These are phyloP conservation scores for Eilema depressum DNA, from an alignment of 2,888 invertebrate species.

Conservation along the genomic window DNA sequence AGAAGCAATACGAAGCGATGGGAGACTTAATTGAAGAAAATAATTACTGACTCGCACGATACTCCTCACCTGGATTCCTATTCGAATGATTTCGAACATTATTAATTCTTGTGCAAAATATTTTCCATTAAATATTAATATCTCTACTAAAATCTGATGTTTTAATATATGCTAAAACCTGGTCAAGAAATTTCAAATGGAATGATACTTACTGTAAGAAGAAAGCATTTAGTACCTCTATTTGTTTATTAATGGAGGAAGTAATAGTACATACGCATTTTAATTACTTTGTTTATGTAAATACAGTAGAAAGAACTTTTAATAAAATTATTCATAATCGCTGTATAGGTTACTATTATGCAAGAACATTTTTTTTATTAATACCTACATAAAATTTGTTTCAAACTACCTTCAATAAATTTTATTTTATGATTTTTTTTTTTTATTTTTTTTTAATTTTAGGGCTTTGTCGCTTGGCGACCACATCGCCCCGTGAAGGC, in stretches of 20 bases:
- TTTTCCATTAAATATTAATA: neutral
- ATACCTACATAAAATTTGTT: neutral
- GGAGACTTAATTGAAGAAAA: neutral
- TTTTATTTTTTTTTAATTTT: too few species aligned
- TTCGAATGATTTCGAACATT: neutral
- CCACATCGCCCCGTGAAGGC: too few species aligned
- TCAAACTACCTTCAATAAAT: neutral
- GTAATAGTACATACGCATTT: neutral
- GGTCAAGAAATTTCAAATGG: too few species aligned
- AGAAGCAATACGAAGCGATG: neutral
- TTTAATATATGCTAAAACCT: neutral
- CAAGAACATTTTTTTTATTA: neutral
- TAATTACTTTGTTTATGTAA: neutral
- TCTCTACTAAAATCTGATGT: neutral
- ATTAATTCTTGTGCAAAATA: neutral
- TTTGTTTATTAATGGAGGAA: neutral
- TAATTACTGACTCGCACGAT: neutral
- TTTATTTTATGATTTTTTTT: too few species aligned
- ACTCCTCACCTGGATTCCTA: neutral
- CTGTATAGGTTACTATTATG: neutral
- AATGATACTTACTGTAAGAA: neutral
- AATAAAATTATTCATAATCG: neutral
- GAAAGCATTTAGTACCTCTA: too few species aligned
- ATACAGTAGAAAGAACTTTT: neutral
- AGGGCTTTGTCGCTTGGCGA: too few species aligned